A percentile compares a stretch with the other conserved stretches of the same genome.
These are phyloP conservation scores for Misgurnus anguillicaudatus DNA, from an alignment of 2,113 vertebrate species.

Conservation along the genomic window DNA sequence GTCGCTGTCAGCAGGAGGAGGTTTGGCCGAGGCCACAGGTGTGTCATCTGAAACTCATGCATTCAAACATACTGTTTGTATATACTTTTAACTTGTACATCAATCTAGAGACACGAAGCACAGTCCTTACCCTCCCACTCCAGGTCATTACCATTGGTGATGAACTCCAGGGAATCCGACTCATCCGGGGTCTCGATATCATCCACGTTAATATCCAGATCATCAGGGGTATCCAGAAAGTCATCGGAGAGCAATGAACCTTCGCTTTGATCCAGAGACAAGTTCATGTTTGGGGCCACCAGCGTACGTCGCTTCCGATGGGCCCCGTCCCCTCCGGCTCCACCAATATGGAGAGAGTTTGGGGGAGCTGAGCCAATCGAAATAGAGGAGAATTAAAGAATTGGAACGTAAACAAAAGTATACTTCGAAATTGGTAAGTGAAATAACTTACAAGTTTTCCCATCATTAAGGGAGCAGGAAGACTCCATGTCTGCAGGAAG, in stretches of 20 bases:
- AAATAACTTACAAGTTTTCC: constrained; percentile 81
- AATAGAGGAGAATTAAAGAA: neutral
- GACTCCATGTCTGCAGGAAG: constrained; percentile 88
- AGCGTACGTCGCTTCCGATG: constrained; percentile 89
- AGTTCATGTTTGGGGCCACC: constrained; percentile 93
- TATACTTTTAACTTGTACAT: too few relatives aligned
- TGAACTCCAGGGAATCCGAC: constrained; percentile 93
- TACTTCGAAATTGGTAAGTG: too few relatives aligned
- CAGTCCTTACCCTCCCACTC: constrained; percentile 93
- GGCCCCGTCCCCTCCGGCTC: constrained; percentile 58
- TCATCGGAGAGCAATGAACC: constrained; percentile 93
- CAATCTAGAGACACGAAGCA: neutral
- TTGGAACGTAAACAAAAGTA: neutral
- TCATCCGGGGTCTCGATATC: constrained; percentile 97
- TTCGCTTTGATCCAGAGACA: constrained; percentile 96
- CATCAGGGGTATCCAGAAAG: constrained; percentile 91
- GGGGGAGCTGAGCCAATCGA: constrained; percentile 78
- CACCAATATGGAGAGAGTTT: constrained; percentile 77
- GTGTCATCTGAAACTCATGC: constrained; percentile 82
- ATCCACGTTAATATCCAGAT: constrained; percentile 95
- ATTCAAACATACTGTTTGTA: neutral
- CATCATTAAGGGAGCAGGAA: constrained; percentile 78
- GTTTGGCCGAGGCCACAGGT: constrained; percentile 90
- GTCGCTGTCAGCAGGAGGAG: constrained; percentile 78
- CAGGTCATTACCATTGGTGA: constrained; percentile 90